Conservation (phyloP, 1,140 invertebrate genomes). For the Solenopsis fugax region DNA sequence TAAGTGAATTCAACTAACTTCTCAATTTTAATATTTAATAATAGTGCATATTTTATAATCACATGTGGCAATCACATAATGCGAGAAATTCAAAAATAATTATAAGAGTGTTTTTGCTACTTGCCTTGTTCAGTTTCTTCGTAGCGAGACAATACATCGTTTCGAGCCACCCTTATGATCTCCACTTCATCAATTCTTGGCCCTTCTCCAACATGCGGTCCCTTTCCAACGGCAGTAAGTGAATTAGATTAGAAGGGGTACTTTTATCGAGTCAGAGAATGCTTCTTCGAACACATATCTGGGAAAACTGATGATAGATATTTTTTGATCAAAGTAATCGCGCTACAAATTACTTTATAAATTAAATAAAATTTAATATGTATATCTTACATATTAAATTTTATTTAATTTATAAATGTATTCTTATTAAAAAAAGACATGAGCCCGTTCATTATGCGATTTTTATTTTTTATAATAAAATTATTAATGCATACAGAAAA, state of each 20-base stretch:
- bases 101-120: conserved; percentile 41
- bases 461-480: neutral
- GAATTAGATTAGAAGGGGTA: conserved; percentile 75
- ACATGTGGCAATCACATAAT: neutral
- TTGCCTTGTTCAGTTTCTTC: conserved; percentile 25
- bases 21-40: neutral
- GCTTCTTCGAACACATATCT: conserved; percentile 47
- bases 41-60: neutral
- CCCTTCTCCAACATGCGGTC: conserved; percentile 53
- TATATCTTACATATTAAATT: neutral
- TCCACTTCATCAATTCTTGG: conserved; percentile 74
- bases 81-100: conserved; percentile 32
- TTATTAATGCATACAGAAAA: too few species aligned
- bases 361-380: too few species aligned
- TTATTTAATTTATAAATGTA: neutral
- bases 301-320: conserved; percentile 8
- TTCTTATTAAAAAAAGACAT: neutral
- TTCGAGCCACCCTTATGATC: conserved; percentile 69
- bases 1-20: neutral
- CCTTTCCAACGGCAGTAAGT: conserved; percentile 42
- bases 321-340: conserved; percentile 6
- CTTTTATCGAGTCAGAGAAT: conserved; percentile 75
- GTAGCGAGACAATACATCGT: conserved; percentile 70
- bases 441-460: neutral
- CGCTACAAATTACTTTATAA: neutral